A percentile compares a stretch with the other conserved stretches of the same genome.
Conservation (phyloP, 1,140 invertebrate species). For the Oryctes rhinoceros region DNA sequence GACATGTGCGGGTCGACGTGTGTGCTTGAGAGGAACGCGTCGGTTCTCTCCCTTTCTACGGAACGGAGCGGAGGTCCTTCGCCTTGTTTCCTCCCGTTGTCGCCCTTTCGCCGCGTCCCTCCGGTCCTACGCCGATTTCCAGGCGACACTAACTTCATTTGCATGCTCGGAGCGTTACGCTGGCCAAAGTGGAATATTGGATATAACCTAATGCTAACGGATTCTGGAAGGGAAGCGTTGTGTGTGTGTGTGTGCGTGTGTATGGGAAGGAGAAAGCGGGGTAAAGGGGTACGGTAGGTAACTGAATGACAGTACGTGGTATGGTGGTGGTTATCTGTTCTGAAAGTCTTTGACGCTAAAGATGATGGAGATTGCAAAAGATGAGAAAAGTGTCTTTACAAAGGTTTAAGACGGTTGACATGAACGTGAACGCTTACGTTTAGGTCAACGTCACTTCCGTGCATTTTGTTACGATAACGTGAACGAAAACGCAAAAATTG, state of each 20-base stretch:
- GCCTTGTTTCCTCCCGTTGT: conserved; percentile 36
- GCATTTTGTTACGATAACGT: no score
- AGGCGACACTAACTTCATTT: conserved; percentile 59
- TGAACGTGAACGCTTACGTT: no score
- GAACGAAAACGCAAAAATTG: no score
- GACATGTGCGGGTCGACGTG: conserved; percentile 55
- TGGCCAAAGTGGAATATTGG: conserved; percentile 60
- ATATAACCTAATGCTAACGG: conserved; percentile 58
- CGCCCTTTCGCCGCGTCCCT: conserved; percentile 38
- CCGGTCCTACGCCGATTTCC: conserved; percentile 33
- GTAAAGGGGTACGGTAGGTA: background rate
- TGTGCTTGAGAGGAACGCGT: conserved; percentile 33
- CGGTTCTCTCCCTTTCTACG: conserved; percentile 22
- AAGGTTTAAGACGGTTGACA: no score
- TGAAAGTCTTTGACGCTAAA: no score
- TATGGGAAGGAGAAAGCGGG: background rate
- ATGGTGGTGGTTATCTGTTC: no score
- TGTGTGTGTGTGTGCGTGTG: background rate
- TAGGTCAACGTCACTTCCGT: no score
- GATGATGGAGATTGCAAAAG: no score
- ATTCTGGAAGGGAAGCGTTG: background rate
- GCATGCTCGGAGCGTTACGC: conserved; percentile 59
- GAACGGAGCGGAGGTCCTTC: background rate
- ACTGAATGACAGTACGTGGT: no score
- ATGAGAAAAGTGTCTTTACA: no score